Evolutionary conservation across 2,113 vertebrate genomes (phyloP).

Genomic region (Ptyas mucosa): DNA sequence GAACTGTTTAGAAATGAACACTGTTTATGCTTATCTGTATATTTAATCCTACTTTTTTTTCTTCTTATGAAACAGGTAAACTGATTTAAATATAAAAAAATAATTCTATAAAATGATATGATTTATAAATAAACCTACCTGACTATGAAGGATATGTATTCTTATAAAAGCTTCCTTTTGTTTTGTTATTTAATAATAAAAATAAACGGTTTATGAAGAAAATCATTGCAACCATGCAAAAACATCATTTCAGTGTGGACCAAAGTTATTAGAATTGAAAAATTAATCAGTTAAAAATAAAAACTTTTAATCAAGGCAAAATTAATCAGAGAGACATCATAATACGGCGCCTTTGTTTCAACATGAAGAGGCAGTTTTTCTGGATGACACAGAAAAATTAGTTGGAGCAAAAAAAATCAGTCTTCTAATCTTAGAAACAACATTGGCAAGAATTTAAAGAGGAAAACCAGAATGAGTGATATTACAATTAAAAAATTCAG

Average conservation of each 20-base stretch:
- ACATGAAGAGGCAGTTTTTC: not conserved
- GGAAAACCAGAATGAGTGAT: not conserved
- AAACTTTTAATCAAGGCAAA: not conserved
- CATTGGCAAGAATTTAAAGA: not conserved
- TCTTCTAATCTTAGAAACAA: not conserved
- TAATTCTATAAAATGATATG: not conserved
- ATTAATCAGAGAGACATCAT: not conserved
- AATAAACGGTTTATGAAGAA: not conserved
- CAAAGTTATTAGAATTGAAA: constrained; percentile 14
- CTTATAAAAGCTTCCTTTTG: not conserved
- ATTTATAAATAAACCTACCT: not conserved
- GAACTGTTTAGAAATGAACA: not conserved
- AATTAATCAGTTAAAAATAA: not conserved
- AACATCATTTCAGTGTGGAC: not conserved
- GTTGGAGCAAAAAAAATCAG: not conserved
- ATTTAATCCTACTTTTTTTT: not conserved
- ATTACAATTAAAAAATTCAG: not conserved
- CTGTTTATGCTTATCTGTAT: not conserved
- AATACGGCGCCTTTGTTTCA: not conserved
- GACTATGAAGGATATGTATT: not conserved
- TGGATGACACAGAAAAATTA: not conserved
- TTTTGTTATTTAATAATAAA: not conserved
- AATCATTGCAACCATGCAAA: not conserved
- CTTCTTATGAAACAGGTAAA: not conserved
- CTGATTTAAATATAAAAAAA: not conserved